phyloP scores from a whole-genome alignment of 2,113 vertebrate species.

The Rhadina sibilatrix region DNA sequence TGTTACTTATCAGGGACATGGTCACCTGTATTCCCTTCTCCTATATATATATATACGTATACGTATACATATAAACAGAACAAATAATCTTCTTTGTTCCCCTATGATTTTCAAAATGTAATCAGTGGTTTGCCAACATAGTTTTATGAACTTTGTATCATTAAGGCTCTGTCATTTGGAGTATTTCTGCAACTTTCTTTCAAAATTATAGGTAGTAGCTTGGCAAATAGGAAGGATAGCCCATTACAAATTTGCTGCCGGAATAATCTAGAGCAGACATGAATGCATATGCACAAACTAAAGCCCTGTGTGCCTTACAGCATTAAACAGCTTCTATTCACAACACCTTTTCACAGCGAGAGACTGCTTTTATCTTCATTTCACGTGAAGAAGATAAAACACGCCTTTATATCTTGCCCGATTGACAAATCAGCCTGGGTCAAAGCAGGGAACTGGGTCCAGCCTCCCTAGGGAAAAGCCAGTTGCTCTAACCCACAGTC shows the following conservation, averaged over 20 bases:
- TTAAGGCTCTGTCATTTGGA: neutral
- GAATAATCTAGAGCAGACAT: neutral
- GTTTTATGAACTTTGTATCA: neutral
- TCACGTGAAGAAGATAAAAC: neutral
- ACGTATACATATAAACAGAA: neutral
- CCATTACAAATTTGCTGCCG: neutral
- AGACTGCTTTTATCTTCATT: neutral
- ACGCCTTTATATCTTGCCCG: neutral
- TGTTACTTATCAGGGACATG: neutral
- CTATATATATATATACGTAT: neutral
- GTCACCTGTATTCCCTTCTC: neutral
- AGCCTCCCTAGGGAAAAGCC: neutral
- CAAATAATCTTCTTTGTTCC: neutral
- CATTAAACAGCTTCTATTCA: neutral
- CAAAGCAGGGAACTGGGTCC: neutral
- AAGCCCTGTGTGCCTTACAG: neutral
- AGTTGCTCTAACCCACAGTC: neutral
- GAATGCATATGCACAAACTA: neutral
- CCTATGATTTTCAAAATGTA: neutral
- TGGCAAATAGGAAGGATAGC: neutral
- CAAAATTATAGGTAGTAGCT: neutral
- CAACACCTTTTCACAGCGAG: neutral
- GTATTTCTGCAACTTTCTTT: neutral
- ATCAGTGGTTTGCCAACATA: neutral
- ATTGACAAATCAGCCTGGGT: neutral